Conservation (phyloP, 2,888 invertebrate species). For the Boloria selene region DNA sequence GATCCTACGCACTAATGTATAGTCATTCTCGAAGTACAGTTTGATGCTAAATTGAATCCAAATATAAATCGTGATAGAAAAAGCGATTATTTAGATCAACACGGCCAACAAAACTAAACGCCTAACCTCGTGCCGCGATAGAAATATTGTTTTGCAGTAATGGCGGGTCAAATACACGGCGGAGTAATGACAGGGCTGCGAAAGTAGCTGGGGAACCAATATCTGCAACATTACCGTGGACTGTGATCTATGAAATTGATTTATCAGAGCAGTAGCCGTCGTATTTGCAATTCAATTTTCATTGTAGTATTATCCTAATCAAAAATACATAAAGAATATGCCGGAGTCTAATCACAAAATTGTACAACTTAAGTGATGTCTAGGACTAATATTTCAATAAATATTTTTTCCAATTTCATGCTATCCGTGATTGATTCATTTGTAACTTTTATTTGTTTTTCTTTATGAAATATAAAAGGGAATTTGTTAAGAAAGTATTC, state of each 20-base stretch:
- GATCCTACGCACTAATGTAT: slow-evolving; percentile 15
- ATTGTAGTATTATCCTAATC: slow-evolving; percentile 37
- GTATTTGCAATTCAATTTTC: slow-evolving; percentile 56
- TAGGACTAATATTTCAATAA: slow-evolving; percentile 1
- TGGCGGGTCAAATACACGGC: slow-evolving; percentile 73
- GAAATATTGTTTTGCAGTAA: slow-evolving; percentile 54
- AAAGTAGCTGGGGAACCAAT: slow-evolving; percentile 61
- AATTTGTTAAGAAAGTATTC: no score
- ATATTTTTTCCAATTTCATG: background rate
- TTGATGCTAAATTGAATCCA: slow-evolving; percentile 34
- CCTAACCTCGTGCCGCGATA: slow-evolving; percentile 48
- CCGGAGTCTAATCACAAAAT: slow-evolving; percentile 29
- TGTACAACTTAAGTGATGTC: background rate
- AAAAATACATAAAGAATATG: slow-evolving; percentile 33
- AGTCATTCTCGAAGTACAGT: background rate
- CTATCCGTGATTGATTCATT: no score
- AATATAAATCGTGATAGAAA: slow-evolving; percentile 63
- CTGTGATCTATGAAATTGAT: slow-evolving; percentile 52
- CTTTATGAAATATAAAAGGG: no score
- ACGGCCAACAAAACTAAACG: slow-evolving; percentile 57
- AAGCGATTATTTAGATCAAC: slow-evolving; percentile 39
- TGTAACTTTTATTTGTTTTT: no score
- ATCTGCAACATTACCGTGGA: slow-evolving; percentile 44
- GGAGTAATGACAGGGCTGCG: slow-evolving; percentile 68
- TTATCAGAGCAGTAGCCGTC: slow-evolving; percentile 55